Base-by-base conservation (phyloP, 1,140 invertebrate genomes). In the Drosophila takahashii region DNA sequence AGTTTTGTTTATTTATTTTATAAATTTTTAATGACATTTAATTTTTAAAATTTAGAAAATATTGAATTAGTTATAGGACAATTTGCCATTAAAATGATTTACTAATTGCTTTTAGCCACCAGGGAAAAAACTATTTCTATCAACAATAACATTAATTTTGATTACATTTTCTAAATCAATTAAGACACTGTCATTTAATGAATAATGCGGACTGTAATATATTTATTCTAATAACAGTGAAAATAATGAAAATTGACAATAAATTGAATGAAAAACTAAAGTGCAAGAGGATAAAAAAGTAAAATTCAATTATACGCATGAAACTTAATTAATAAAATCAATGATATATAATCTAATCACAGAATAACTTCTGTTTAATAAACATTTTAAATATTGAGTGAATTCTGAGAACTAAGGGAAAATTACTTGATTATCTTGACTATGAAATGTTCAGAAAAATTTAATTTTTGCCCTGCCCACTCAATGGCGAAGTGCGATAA, bases 401-500 rank as follows among this genome's bases (percentile, higher is more conserved):
- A 9, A 8, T 32, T 32, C 7, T 32, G 7, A 32, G 9, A 9
- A 2, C 29, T 10, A 10, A 16, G 37, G 1, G 3, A 4, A 42
- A 7, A 3, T 18, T 16, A 42, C 0, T 37, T 10, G 13, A 13
- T 42, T 10, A 15, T 0, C 16, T 44, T 8, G 4, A 3, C 0
- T 44, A 13, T 15, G 4, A 22, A 22, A n/a, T 15, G 3, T 37
- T 22, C 0, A 13, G 29, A 22, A 22, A 22, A 2, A 22, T 22
- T 2, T 11, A 16, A 34, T 64, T 32, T 64, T 8, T 7, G 7
- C 37, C 4, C 16, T 60, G 34, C 29, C 36, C 45, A 34, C 15
- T 62, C 58, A 62, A 3, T 42, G 45, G 36, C 11, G 27, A 70
- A 48, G 18, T 34, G 5, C 11, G 42, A 69, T 70, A 41, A 48